phyloP scores from a whole-genome alignment of 2,888 invertebrate genomes.

The Papilio demoleus region DNA sequence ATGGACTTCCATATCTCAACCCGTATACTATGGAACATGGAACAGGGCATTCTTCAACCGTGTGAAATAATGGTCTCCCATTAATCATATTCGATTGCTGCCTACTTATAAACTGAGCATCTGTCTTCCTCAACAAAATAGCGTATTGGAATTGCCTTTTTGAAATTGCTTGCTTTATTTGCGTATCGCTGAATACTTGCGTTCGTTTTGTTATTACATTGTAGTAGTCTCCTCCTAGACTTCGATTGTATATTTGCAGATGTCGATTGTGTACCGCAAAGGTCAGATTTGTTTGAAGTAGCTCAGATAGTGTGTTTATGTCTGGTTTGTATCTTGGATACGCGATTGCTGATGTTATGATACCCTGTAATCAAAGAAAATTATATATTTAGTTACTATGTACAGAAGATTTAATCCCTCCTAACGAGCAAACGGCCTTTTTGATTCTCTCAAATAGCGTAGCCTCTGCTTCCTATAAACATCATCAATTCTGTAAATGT shows the following conservation, averaged over 20 bases:
- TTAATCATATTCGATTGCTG: conserved; percentile 61
- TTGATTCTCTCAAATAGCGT: no score
- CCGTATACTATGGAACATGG: conserved; percentile 83
- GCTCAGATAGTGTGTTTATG: conserved; percentile 58
- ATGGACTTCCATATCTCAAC: conserved; percentile 84
- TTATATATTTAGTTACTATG: conserved; percentile 1
- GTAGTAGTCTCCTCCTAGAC: conserved; percentile 53
- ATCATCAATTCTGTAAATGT: no score
- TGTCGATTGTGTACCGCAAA: conserved; percentile 69
- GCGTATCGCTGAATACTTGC: conserved; percentile 65
- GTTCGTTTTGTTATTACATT: conserved; percentile 61
- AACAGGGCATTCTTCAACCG: conserved; percentile 79
- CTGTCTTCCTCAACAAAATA: conserved; percentile 75
- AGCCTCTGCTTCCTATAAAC: no score
- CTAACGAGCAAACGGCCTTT: no score
- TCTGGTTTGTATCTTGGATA: conserved; percentile 68
- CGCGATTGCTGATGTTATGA: conserved; percentile 73
- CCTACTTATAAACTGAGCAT: conserved; percentile 62
- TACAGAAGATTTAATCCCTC: no score
- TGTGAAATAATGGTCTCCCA: conserved; percentile 77
- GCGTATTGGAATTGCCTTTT: conserved; percentile 74
- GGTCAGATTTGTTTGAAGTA: conserved; percentile 62
- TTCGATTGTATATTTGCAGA: conserved; percentile 64
- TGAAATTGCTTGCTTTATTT: conserved; percentile 65
- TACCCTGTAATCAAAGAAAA: conserved; percentile 63